Evolutionary conservation across 2,797 vertebrate species (phyloP).

Genomic region (Loriculus beryllinus): DNA sequence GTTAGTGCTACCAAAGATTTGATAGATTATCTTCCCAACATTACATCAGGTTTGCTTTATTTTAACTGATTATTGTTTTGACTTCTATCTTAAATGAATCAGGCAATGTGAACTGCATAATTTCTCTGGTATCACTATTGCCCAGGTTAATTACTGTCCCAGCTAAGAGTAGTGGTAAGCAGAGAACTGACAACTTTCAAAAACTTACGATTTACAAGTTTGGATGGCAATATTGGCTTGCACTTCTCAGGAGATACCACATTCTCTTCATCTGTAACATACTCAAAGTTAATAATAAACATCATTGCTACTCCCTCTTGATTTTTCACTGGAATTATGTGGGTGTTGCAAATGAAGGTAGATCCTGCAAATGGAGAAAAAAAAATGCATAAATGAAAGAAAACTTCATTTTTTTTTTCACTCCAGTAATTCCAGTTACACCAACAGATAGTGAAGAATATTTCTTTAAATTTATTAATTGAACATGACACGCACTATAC

Average conservation of each 20-base stretch:
- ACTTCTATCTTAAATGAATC: neutral
- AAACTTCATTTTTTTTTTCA: neutral
- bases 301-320: slow-evolving; percentile 98
- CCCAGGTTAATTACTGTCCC: neutral
- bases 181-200: neutral
- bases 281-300: slow-evolving; percentile 98
- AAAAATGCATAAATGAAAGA: neutral
- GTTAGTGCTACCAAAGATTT: neutral
- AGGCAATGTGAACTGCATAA: neutral
- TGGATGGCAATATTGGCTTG: slow-evolving; percentile 88
- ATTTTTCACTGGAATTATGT: slow-evolving; percentile 98
- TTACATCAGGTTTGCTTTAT: neutral
- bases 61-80: neutral
- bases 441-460: neutral
- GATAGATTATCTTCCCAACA: neutral
- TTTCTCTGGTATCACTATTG: neutral
- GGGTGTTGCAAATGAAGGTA: slow-evolving; percentile 93
- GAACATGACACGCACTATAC: neutral
- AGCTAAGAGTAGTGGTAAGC: neutral
- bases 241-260: slow-evolving; percentile 85
- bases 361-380: slow-evolving; percentile 79
- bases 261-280: slow-evolving; percentile 86
- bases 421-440: neutral
- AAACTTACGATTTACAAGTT: slow-evolving; percentile 88
- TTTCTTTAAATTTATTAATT: neutral